Evolutionary conservation across 2,113 vertebrate genomes (phyloP).

Genomic region (Odontesthes bonariensis): DNA sequence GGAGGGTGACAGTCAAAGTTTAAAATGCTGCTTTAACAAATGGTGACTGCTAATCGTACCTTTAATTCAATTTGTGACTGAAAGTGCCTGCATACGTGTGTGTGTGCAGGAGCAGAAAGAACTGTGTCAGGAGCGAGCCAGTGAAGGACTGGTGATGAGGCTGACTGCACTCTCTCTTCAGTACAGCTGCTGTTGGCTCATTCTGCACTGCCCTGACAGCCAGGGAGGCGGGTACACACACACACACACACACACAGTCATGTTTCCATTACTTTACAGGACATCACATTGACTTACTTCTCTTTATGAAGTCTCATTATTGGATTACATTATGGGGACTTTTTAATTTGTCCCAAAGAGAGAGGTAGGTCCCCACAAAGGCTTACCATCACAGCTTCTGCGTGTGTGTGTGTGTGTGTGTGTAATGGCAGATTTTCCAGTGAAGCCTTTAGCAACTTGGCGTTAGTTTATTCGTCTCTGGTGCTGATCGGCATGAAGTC

Average conservation of each 20-base stretch:
- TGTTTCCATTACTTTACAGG: too few species aligned
- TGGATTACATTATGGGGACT: too few species aligned
- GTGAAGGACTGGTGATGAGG: slow-evolving; percentile 85
- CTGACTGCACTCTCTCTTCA: slow-evolving; percentile 90
- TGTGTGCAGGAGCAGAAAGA: slow-evolving; percentile 84
- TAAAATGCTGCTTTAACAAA: not conserved
- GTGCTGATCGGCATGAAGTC: slow-evolving; percentile 85
- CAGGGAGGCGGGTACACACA: slow-evolving; percentile 66
- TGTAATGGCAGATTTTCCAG: slow-evolving; percentile 80
- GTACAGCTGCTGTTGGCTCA: slow-evolving; percentile 90
- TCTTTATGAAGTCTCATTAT: not conserved
- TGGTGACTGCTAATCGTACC: not conserved
- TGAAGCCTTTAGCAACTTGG: slow-evolving; percentile 85
- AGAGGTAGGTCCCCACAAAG: not conserved
- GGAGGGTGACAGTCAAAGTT: not conserved
- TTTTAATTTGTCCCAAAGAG: not conserved
- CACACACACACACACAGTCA: not conserved
- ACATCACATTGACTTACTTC: not conserved
- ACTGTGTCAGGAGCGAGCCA: slow-evolving; percentile 82
- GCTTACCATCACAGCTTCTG: not conserved
- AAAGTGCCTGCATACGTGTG: slow-evolving; percentile 17
- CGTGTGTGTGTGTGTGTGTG: slow-evolving; percentile 40
- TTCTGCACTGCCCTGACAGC: slow-evolving; percentile 84
- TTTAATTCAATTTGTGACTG: not conserved
- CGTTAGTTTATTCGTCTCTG: slow-evolving; percentile 88